Evolutionary conservation across 1,140 invertebrate species (phyloP).

Genomic region (Drosophila sechellia): DNA sequence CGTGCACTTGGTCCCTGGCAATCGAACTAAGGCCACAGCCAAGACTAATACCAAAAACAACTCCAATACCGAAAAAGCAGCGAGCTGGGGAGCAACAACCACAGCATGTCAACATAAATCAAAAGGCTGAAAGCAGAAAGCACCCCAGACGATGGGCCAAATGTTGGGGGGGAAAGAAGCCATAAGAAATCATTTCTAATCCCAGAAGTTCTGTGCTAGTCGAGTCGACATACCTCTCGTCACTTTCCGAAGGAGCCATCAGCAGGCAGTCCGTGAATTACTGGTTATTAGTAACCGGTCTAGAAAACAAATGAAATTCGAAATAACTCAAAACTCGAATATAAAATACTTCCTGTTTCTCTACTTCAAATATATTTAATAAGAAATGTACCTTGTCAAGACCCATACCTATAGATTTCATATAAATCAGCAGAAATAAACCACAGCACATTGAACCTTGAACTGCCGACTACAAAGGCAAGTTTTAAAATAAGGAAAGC

Average conservation of each 20-base stretch:
- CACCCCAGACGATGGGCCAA: constrained; percentile 40
- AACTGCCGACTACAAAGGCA: not conserved
- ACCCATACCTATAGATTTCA: too few species aligned
- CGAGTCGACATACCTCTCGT: constrained; percentile 41
- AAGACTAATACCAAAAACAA: constrained; percentile 40
- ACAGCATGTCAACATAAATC: constrained; percentile 83
- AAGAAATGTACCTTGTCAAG: not conserved
- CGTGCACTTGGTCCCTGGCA: constrained; percentile 65
- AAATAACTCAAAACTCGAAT: not conserved
- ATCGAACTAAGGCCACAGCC: constrained; percentile 55
- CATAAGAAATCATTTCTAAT: constrained; percentile 83
- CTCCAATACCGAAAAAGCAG: constrained; percentile 27
- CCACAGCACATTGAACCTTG: too few species aligned
- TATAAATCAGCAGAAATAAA: too few species aligned
- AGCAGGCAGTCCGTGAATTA: constrained; percentile 60
- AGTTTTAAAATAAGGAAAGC: constrained; percentile 1
- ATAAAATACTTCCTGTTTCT: constrained; percentile 1
- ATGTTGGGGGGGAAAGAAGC: constrained; percentile 26
- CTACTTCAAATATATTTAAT: not conserved
- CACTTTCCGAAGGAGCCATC: constrained; percentile 54
- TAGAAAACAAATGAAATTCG: constrained; percentile 3
- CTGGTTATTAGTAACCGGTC: constrained; percentile 59
- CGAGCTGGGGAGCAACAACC: constrained; percentile 36
- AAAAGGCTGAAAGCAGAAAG: constrained; percentile 67
- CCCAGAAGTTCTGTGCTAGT: constrained; percentile 67